Base-by-base conservation (phyloP, 2,888 invertebrate species). In the Parnassius glacialis region DNA sequence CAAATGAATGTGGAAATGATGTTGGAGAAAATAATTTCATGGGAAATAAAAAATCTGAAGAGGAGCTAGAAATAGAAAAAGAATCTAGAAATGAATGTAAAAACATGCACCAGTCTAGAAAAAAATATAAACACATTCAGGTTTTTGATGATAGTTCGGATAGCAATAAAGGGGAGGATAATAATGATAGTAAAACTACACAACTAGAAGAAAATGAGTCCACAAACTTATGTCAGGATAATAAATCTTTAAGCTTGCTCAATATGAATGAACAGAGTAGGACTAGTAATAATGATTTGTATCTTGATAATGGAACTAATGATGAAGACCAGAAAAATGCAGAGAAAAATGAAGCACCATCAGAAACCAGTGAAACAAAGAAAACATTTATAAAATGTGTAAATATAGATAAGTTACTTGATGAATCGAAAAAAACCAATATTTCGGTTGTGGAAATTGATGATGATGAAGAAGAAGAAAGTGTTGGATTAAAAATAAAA, bases 311-410 rank as follows among this genome's bases (percentile, higher is more conserved):
- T 52, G 41, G 57, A 45, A 10, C 50, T 43, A 47, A 52, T 52
- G 20, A 25, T 45, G 10, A 20, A 13, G 65, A 62, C 48, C 66
- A 65, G 16, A 62, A 51, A 48, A 61, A 66, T 59, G 34, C 20
- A 12, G 43, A 59, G 10, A 65, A 63, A 20, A 50, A 34, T 43
- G 43, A 59, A 7, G 13, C 0, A 2, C 9, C 9, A 3, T 43
- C 53, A 25, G 48, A 53, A 53, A 52, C 48, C 13, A 45, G 52
- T 52, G 62, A 67, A 10, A 43, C 62, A 57, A 53, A 63, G 41
- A 84, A 76, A 67, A 81, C 85, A 9, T 43, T 83, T 2, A 82
- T 91, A 56, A 89, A 90, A 74, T 89, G 89, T 84, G 85, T 91
- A 10, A 87, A 79, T 70, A 74, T 90, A 41, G 81, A 65, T 54